Evolutionary conservation across 2,113 vertebrate genomes (phyloP).

Genomic region (Siphamia tubifer): DNA sequence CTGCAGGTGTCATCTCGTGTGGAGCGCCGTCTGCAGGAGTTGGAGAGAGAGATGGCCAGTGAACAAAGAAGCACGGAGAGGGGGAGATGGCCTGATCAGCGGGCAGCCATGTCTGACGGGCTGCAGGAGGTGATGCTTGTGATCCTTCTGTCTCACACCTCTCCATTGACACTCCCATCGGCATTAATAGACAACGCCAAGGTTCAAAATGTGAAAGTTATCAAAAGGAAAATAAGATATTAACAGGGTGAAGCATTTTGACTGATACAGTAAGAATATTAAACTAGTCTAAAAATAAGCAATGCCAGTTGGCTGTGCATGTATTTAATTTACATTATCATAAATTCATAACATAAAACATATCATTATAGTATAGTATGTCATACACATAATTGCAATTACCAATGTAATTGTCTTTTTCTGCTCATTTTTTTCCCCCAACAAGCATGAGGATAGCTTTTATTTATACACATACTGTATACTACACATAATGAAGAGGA

Average conservation of each 20-base stretch:
- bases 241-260: background rate
- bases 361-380: too few relatives aligned
- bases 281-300: too few relatives aligned
- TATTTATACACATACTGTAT: too few relatives aligned
- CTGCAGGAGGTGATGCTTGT: conserved; percentile 85
- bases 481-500: too few relatives aligned
- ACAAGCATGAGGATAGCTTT: too few relatives aligned
- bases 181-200: background rate
- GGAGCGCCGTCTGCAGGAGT: conserved; percentile 87
- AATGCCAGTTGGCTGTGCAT: too few relatives aligned
- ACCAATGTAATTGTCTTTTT: too few relatives aligned
- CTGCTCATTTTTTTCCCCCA: too few relatives aligned
- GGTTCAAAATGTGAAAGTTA: background rate
- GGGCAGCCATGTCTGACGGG: conserved; percentile 79
- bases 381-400: too few relatives aligned
- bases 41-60: conserved; percentile 84
- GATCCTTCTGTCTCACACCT: background rate
- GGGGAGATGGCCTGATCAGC: conserved; percentile 80
- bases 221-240: background rate
- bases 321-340: too few relatives aligned
- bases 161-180: background rate
- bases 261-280: too few relatives aligned
- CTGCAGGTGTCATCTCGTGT: conserved; percentile 86
- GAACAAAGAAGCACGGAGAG: conserved; percentile 73
- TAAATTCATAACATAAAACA: too few relatives aligned